Evolutionary conservation across 1,140 invertebrate genomes (phyloP).

Genomic region (Calosoma granatense): DNA sequence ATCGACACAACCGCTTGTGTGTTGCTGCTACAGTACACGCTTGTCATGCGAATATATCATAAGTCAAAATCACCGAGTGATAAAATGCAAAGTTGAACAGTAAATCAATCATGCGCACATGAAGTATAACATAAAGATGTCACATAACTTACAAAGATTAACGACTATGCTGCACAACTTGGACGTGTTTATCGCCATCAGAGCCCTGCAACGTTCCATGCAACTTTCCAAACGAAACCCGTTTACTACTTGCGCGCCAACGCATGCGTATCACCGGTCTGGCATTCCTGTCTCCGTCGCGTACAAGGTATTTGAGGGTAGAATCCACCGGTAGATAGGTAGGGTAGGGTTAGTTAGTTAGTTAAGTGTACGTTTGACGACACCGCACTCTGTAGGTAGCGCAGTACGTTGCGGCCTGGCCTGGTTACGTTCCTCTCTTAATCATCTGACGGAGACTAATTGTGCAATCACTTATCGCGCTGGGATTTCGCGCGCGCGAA

Average conservation of each 20-base stretch:
- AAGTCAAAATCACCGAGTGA: constrained; percentile 5
- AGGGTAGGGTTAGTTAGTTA: too few species aligned
- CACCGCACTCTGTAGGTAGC: too few species aligned
- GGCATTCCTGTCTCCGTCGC: too few species aligned
- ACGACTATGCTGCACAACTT: constrained; percentile 17
- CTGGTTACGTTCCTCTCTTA: not conserved
- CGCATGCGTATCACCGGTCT: not conserved
- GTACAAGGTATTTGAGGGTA: too few species aligned
- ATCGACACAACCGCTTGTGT: not conserved
- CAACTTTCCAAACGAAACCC: constrained; percentile 10
- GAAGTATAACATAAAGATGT: constrained; percentile 24
- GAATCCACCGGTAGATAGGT: too few species aligned
- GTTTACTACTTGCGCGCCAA: not conserved
- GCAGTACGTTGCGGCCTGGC: too few species aligned
- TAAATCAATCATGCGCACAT: constrained; percentile 23
- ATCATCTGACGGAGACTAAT: not conserved
- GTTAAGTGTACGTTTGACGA: too few species aligned
- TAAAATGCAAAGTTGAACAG: constrained; percentile 14
- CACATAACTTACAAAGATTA: constrained; percentile 22
- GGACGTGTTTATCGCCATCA: constrained; percentile 17
- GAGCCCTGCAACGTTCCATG: constrained; percentile 8
- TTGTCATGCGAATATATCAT: constrained; percentile 7
- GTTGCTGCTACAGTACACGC: not conserved
- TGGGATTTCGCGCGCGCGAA: not conserved
- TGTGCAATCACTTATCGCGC: not conserved